Conservation (phyloP, 1,140 invertebrate genomes). For the Gonatopus flavifemur region DNA sequence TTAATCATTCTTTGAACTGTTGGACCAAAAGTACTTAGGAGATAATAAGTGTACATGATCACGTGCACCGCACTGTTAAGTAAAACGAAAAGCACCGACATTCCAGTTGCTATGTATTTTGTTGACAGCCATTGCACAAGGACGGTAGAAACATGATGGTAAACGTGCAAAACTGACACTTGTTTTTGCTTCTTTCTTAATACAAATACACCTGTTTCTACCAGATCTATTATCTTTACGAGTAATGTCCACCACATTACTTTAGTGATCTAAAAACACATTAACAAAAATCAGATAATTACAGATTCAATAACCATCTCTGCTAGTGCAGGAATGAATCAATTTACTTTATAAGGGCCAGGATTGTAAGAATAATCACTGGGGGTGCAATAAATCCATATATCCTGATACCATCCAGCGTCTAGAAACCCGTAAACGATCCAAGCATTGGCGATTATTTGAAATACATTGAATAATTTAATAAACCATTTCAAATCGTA, state of each 20-base stretch:
- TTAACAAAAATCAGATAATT: not conserved
- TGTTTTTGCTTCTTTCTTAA: constrained; percentile 9
- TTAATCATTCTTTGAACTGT: not conserved
- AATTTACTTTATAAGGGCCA: not conserved
- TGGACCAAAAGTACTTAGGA: not conserved
- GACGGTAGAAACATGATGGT: constrained; percentile 1
- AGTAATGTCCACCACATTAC: not conserved
- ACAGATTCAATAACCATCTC: not conserved
- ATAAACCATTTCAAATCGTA: constrained; percentile 62
- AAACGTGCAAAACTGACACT: constrained; percentile 8
- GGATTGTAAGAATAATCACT: not conserved
- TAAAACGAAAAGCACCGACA: rapidly evolving
- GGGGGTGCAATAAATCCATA: not conserved
- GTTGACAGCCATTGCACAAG: rapidly evolving
- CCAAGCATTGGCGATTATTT: constrained; percentile 57
- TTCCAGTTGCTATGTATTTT: not conserved
- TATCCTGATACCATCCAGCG: not conserved
- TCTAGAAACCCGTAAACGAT: constrained; percentile 49
- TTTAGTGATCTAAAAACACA: not conserved
- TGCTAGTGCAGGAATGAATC: not conserved
- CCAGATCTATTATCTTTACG: not conserved
- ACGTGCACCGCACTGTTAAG: constrained; percentile 3
- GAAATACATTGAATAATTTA: constrained; percentile 64
- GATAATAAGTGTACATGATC: constrained; percentile 12
- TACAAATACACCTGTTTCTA: not conserved